Evolutionary conservation across 2,888 invertebrate genomes (phyloP), one percentile per base, ranked within the genome.

Genomic region (Dolomedes plantarius): DNA sequence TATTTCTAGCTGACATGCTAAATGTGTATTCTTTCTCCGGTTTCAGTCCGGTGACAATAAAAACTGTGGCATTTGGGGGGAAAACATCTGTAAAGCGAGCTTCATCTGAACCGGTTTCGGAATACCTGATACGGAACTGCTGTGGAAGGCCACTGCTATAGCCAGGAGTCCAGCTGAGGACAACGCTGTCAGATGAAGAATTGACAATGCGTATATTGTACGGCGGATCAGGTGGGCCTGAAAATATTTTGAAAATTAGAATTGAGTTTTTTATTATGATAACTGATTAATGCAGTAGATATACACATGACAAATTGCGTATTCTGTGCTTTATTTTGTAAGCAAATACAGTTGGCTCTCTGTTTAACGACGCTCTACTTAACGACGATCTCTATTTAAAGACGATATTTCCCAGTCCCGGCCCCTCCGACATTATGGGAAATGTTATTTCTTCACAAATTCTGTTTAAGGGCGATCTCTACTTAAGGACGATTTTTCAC

Each of bases 91-190:
- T 94, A 91, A 96, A 97, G 23, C 89, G 90, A 86, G 90, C 91
- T 28, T 89, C 88, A 19, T 87, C 69, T 13, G 83, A 67, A 0
- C 71, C 89, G 2, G 86, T 88, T 9, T 88, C 88, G 65, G 95
- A 93, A 90, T 94, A 97, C 89, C 97, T 93, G 65, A 98, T 94
- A 82, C 95, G 94, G 91, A 95, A 97, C 81, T 94, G 94, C 1
- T 97, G 95, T 68, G 93, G 93, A 82, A 97, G 92, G 0, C 98
- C 98, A 0, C 98, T 98, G 91, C 98, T 96, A 91, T 98, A 98
- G 0, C 97, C 98, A 0, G 97, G 96, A n/a, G 94, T 94, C 98
- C 98, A 98, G 64, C 94, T 93, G 46, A 98, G 91, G 0, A 95
- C 91, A 3, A 97, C 95, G 0, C 96, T 94, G 91, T 97, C 96